Base-by-base conservation (phyloP, 2,113 vertebrate species). In the Dascyllus trimaculatus region DNA sequence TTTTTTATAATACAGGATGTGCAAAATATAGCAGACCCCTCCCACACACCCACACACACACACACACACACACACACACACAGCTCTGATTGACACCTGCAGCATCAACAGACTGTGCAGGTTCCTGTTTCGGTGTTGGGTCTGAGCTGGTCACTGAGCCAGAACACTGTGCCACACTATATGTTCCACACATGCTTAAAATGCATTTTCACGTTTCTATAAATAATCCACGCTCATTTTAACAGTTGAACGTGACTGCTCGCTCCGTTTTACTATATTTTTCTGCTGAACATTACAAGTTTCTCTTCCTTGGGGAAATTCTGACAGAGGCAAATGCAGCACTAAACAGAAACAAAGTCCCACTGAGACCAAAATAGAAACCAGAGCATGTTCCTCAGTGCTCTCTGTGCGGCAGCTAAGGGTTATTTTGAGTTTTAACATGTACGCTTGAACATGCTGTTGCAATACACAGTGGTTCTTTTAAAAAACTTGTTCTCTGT, bases 101-200 rank as follows among this genome's bases (percentile, higher is more conserved):
- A 66, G 54, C 70, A 43, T 68, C 62, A 75, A 43, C 18, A 70
- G 45, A 29, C 49, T 63, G 65, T 25, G 9, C 22, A 24, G 61
- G 51, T 93, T 93, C 85, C 89, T 86, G 75, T 86, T 91, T 89
- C 68, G 72, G 53, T 51, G 71, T 46, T 49, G 2, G 18, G 1
- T 48, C 26, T 64, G 25, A 57, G 45, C 17, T 40, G 62, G 46
- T 57, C 75, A 82, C 59, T 84, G 83, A 88, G 2, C 75, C 53
- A 45, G 73, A 86, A 83, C 80, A n/a, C 17, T 53, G 11, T 7
- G 21, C 26, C 21, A 2, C 11, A 2, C 11, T 40, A 11, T 43
- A 60, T 71, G 78, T 81, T 72, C 14, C 75, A 76, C 13, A 11
- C 25, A 40, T 35, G 49, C 17, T 54, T 58, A 14, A 56, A 35